Evolutionary conservation across 2,113 vertebrate genomes (phyloP), one percentile per base, ranked within the genome.

Genomic region (Urocitellus parryii): DNA sequence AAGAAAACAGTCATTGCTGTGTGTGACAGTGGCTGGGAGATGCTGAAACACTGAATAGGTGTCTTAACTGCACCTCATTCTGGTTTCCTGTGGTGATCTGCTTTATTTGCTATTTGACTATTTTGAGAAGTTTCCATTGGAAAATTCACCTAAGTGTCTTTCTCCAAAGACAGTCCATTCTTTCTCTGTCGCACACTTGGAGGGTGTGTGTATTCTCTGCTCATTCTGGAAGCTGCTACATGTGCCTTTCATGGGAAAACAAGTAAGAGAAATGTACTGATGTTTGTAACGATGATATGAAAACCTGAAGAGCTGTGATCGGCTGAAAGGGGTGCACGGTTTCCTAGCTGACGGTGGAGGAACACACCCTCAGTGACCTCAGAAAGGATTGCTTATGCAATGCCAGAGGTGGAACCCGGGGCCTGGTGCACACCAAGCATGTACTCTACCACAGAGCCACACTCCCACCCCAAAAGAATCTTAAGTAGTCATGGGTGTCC

Each of bases 1-100:
- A 24, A 37, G 37, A 37, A 10, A 73, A 25, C 11, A 2, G 37
- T 63, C 39, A 6, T 37, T 9, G 61, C 34, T 61, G 24, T n/a
- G n/a, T 29, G n/a, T 53, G 24, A 22, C 9, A 24, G 37, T 87
- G 76, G 29, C 17, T 37, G 45, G 74, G 72, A 51, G 1, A n/a
- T 0, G 9, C 1, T 10, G 22, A 32, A 58, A 32, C 9, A 12
- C 4, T 51, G 2, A 0, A n/a, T 14, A 32, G 34, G 18, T 22
- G 20, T 34, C 25, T 73, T 70, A 17, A 14, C 67, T 51, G 27
- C 27, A 39, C 14, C 18, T 16, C 27, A 51, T 51, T n/a, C 1
- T 8, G 24, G 5, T 32, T 34, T 45, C 42, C 29, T 70, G 32
- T 24, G n/a, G 11, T 37, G 9, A 2, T 56, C n/a, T 34, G 4